Base-by-base conservation (phyloP, 2,888 invertebrate genomes). In the Leucophenga maculata region DNA sequence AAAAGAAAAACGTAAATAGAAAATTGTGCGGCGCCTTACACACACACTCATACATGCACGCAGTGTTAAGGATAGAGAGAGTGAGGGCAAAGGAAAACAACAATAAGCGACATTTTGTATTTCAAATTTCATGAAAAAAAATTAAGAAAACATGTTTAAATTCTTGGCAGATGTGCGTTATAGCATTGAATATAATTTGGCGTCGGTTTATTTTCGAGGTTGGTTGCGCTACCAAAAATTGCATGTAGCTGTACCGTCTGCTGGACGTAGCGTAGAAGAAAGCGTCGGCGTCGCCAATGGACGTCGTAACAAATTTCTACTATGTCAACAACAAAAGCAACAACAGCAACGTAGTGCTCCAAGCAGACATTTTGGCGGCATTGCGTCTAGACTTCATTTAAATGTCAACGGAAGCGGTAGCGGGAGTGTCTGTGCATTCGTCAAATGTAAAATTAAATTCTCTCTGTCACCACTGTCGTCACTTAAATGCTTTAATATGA, bases 161-260 rank as follows among this genome's bases (percentile, higher is more conserved):
- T 39, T 39, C 8, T 39, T 39, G 3, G 3, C 39, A 1, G 39
- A 9, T 11, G 50, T 16, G 6, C 14, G 14, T 50, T 4, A 50
- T 50, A 11, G 6, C 3, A 16, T 50, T 2, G n/a, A 50, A 16
- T 16, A 6, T 1, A 8, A 9, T 39, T 39, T 39, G 11, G 3
- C 39, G 13, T 50, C 50, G 50, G 16, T 50, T 50, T 93, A 93
- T 84, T 93, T 93, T 84, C 90, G 90, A 91, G 91, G 93, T 93
- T 85, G 82, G 87, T 86, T 67, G 69, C 55, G 67, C 70, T 67
- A 18, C 57, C 39, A 69, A 66, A 18, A 31, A 50, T 55, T 65
- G 57, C 50, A 59, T 70, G 60, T 67, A 64, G 69, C 70, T 59
- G 69, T 31, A 73, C 50, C 70, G 72, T 75, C 70, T 72, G 69